These are phyloP conservation scores for Scolopax rusticola DNA, from an alignment of 2,797 vertebrate species.

Conservation along the genomic window DNA sequence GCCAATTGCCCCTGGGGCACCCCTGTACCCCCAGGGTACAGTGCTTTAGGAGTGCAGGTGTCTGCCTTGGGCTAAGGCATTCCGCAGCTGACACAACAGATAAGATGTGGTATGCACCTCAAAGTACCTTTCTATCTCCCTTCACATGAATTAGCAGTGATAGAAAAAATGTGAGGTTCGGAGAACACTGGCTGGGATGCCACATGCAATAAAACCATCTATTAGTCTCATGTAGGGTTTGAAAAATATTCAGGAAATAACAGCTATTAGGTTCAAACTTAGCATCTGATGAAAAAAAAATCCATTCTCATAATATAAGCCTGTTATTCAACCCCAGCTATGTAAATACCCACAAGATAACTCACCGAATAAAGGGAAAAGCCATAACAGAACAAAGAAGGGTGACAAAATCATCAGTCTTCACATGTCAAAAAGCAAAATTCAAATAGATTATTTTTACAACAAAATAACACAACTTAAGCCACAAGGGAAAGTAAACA, in stretches of 20 bases:
- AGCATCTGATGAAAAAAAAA: neutral
- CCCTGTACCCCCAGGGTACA: neutral
- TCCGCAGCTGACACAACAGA: neutral
- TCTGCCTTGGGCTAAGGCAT: neutral
- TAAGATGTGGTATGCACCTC: neutral
- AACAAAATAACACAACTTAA: neutral
- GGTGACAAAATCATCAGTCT: neutral
- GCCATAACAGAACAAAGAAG: neutral
- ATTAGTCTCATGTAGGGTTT: neutral
- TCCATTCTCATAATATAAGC: neutral
- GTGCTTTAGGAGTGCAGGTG: neutral
- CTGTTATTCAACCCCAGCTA: neutral
- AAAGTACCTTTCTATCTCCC: neutral
- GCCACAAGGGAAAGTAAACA: neutral
- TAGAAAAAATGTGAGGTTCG: neutral
- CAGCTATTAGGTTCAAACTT: neutral
- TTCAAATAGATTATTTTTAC: slow-evolving; percentile 1
- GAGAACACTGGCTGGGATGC: neutral
- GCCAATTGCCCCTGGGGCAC: neutral
- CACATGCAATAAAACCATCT: neutral
- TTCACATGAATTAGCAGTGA: neutral
- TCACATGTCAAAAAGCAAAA: neutral
- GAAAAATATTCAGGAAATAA: neutral
- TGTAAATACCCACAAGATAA: neutral
- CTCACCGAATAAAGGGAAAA: neutral